Evolutionary conservation across 2,797 vertebrate genomes (phyloP).

Genomic region (Brotula barbata): DNA sequence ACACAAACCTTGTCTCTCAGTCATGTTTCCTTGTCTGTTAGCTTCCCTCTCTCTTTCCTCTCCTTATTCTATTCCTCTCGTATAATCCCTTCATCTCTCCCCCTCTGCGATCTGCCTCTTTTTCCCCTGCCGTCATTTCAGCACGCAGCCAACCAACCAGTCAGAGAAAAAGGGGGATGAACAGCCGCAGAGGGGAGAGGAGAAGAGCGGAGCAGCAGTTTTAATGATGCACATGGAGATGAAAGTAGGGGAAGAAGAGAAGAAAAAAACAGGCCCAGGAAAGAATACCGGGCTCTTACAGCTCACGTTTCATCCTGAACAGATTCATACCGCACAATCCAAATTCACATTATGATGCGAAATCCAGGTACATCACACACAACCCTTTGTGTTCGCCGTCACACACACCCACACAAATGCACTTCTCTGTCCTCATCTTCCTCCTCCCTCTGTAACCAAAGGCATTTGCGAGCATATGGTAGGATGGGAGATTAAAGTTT

Average conservation of each 20-base stretch:
- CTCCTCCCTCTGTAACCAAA: conserved; percentile 22
- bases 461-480: conserved; percentile 74
- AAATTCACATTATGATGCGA: conserved; percentile 30
- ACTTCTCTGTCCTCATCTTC: neutral
- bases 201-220: conserved; percentile 39
- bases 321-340: conserved; percentile 23
- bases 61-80: conserved; percentile 39
- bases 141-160: conserved; percentile 50
- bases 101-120: conserved; percentile 8
- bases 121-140: conserved; percentile 34
- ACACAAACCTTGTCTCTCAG: conserved; percentile 16
- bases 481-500: conserved; percentile 68
- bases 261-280: conserved; percentile 17
- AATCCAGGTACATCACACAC: conserved; percentile 31
- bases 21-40: conserved; percentile 8
- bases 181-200: conserved; percentile 11
- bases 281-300: conserved; percentile 23
- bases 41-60: conserved; percentile 18
- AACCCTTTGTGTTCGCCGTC: conserved; percentile 23
- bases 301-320: conserved; percentile 30
- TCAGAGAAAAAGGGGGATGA: conserved; percentile 29
- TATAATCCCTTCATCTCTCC: conserved; percentile 46
- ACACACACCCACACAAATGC: conserved; percentile 24
- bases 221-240: conserved; percentile 57
- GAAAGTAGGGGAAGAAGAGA: conserved; percentile 35